Evolutionary conservation across 2,888 invertebrate genomes (phyloP).

Genomic region (Cancer borealis): DNA sequence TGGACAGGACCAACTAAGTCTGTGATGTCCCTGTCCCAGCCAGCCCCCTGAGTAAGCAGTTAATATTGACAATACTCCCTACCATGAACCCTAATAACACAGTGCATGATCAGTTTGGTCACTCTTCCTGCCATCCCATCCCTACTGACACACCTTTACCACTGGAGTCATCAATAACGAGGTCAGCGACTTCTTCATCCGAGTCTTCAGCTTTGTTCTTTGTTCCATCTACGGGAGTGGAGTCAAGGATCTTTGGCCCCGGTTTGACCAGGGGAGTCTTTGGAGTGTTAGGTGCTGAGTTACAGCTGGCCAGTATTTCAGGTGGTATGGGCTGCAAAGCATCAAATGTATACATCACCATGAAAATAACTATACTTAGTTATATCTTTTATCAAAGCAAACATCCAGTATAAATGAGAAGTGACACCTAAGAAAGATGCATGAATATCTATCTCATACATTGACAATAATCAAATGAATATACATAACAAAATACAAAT

Average conservation of each 20-base stretch:
- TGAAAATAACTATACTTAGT: background rate
- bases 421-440: background rate
- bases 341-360: background rate
- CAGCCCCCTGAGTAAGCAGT: too few species aligned
- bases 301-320: constrained; percentile 46
- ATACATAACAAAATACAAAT: background rate
- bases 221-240: constrained; percentile 48
- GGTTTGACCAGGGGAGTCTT: constrained; percentile 61
- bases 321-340: constrained; percentile 64
- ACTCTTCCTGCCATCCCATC: background rate
- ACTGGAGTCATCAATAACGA: constrained; percentile 76
- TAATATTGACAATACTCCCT: too few species aligned
- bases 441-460: background rate
- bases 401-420: background rate
- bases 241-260: constrained; percentile 51
- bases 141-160: constrained; percentile 16
- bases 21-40: too few species aligned
- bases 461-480: background rate
- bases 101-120: background rate
- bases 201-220: constrained; percentile 68
- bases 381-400: background rate
- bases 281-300: constrained; percentile 67
- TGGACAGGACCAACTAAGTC: too few species aligned
- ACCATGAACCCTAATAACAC: too few species aligned
- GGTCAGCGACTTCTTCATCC: constrained; percentile 67